A percentile compares a stretch with the other conserved stretches of the same genome.
phyloP scores from a whole-genome alignment of 1,140 invertebrate genomes.

The Drosophila jambulina region DNA sequence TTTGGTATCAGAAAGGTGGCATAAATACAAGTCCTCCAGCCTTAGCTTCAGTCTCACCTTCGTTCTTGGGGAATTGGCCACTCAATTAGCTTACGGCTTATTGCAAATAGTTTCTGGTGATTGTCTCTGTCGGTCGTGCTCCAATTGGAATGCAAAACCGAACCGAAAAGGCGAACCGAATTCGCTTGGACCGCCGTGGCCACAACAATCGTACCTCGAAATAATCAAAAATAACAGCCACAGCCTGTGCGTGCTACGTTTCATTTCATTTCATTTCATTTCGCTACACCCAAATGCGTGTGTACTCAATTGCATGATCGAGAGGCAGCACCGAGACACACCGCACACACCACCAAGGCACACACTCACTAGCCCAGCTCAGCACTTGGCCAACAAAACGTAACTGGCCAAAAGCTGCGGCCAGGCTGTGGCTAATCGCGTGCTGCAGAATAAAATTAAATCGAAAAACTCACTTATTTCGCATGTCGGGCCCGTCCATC shows the following conservation, averaged over 20 bases:
- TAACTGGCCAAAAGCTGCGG: constrained; percentile 49
- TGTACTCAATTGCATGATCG: constrained; percentile 81
- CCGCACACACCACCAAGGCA: not conserved
- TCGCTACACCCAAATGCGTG: constrained; percentile 81
- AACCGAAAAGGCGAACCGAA: constrained; percentile 72
- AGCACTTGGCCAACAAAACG: constrained; percentile 7
- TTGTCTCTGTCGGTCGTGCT: constrained; percentile 75
- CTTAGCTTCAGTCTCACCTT: constrained; percentile 9
- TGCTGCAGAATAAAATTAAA: constrained; percentile 78
- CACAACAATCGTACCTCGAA: constrained; percentile 42
- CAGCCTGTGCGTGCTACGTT: constrained; percentile 75
- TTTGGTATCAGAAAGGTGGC: no score
- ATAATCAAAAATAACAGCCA: constrained; percentile 38
- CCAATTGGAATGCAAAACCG: constrained; percentile 81
- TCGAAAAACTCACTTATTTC: constrained; percentile 87
- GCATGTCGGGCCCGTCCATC: constrained; percentile 94
- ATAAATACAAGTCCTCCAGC: constrained; percentile 33
- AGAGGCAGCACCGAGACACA: constrained; percentile 42
- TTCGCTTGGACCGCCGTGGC: constrained; percentile 66
- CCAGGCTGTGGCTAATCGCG: constrained; percentile 80
- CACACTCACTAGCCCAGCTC: not conserved
- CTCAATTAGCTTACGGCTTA: constrained; percentile 65
- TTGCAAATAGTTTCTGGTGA: constrained; percentile 62
- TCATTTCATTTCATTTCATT: constrained; percentile 83
- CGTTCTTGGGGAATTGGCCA: constrained; percentile 50